Percentiles rank a stretch among this genome's conserved stretches.
phyloP scores from a whole-genome alignment of 2,113 vertebrate species.

The Chaetura pelagica region DNA sequence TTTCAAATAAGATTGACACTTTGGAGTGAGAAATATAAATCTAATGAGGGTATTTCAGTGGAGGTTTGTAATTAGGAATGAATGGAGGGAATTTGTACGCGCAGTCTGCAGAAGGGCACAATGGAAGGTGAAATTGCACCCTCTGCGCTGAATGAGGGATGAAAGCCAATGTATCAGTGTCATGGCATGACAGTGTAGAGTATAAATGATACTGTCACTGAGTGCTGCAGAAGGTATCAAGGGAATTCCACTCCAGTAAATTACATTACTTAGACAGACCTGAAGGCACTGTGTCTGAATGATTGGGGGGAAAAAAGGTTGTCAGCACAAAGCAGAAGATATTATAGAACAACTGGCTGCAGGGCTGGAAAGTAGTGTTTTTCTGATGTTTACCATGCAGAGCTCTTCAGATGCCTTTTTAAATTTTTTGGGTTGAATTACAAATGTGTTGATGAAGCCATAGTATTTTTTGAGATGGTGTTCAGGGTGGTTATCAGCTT shows the following conservation, averaged over 20 bases:
- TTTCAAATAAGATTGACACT: constrained; percentile 78
- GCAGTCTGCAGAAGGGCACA: constrained; percentile 69
- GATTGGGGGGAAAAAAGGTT: constrained; percentile 73
- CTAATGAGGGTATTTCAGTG: constrained; percentile 76
- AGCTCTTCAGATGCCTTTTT: constrained; percentile 1
- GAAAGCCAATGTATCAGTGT: constrained; percentile 80
- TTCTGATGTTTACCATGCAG: constrained; percentile 62
- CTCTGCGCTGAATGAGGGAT: constrained; percentile 70
- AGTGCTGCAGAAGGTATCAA: constrained; percentile 77
- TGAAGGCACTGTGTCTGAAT: constrained; percentile 81
- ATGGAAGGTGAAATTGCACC: constrained; percentile 78
- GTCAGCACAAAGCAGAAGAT: constrained; percentile 74
- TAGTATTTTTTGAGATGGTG: not conserved
- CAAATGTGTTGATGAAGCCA: constrained; percentile 10
- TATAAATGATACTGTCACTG: constrained; percentile 85
- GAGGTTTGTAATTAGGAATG: constrained; percentile 80
- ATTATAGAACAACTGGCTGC: constrained; percentile 70
- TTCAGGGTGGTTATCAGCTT: not conserved
- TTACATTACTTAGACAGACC: constrained; percentile 86
- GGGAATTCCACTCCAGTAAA: constrained; percentile 85
- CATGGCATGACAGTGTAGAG: constrained; percentile 76
- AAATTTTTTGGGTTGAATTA: constrained; percentile 15
- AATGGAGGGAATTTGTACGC: constrained; percentile 75
- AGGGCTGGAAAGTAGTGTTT: constrained; percentile 53
- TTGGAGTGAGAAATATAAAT: constrained; percentile 74